Base-by-base conservation (phyloP, 2,797 vertebrate species). In the Crypturellus tataupa region DNA sequence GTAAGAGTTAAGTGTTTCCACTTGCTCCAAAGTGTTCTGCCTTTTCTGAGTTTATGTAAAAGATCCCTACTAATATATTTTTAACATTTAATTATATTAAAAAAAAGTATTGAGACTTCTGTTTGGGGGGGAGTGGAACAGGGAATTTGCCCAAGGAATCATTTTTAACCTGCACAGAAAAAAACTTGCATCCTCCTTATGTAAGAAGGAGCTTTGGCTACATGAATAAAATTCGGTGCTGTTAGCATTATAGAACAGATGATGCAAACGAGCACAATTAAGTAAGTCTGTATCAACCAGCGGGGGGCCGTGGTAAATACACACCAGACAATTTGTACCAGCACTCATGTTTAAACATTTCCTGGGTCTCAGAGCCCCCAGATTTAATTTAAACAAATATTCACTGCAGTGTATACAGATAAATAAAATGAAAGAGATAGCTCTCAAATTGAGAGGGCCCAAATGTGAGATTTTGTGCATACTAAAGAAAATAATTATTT, bases 201-300 rank as follows among this genome's bases (percentile, higher is more conserved):
- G 40, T 21, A 60, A 68, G 68, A 39, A 31, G 2, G 33, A 64
- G 42, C 75, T 92, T 29, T 53, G 17, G 2, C 31, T 49, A 14
- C 35, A 12, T 2, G 56, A 49, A 24, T 82, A 70, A 93, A 95
- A 40, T 33, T 33, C 59, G 14, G 9, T 12, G 59, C 75, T 85
- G 64, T 17, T 85, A 64, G 88, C 56, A 13, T 85, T 85, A 53
- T 42, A 82, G 91, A 91, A 70, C 90, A 94, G 90, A 94, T 77
- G 88, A 96, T 93, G 75, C 92, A 95, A 96, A 95, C 75, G 69
- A 96, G 88, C 93, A 87, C 94, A 95, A 96, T 96, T 95, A 94
- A 95, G 75, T 90, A 85, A 93, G 27, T 92, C 65, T 2, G 5
- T 59, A 79, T 82, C 80, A 87, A 90, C 68, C 95, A 95, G 95